Percentiles rank a stretch among this genome's conserved stretches.
These are phyloP conservation scores for Julus scandinavius DNA, from an alignment of 2,888 invertebrate species.

Conservation along the genomic window DNA sequence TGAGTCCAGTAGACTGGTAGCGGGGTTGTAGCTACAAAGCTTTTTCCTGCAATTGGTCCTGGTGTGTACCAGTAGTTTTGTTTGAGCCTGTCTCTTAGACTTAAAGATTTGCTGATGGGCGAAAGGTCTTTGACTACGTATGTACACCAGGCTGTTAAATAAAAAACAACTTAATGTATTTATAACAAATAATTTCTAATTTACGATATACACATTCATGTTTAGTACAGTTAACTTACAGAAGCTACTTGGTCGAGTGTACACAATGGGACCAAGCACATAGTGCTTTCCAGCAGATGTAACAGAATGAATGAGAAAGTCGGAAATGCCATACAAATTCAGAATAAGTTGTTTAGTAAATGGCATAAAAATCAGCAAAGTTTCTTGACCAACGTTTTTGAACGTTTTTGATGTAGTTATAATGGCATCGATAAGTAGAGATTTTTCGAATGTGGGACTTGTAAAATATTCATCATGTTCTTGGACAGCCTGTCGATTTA, in stretches of 20 bases:
- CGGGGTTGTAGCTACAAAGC: not conserved
- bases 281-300: no score
- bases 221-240: not conserved
- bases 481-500: not conserved
- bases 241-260: not conserved
- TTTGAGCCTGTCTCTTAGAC: not conserved
- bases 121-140: not conserved
- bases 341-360: not conserved
- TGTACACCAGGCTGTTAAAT: not conserved
- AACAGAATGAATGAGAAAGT: not conserved
- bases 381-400: not conserved
- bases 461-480: not conserved
- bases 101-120: no score
- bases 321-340: not conserved
- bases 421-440: not conserved
- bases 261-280: not conserved
- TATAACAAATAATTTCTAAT: not conserved
- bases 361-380: not conserved
- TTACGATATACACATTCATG: not conserved
- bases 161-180: not conserved
- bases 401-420: not conserved
- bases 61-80: not conserved
- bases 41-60: not conserved
- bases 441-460: not conserved
- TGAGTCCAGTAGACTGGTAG: not conserved